Conservation (phyloP, 2,888 invertebrate species). For the Coelinius sp. region DNA sequence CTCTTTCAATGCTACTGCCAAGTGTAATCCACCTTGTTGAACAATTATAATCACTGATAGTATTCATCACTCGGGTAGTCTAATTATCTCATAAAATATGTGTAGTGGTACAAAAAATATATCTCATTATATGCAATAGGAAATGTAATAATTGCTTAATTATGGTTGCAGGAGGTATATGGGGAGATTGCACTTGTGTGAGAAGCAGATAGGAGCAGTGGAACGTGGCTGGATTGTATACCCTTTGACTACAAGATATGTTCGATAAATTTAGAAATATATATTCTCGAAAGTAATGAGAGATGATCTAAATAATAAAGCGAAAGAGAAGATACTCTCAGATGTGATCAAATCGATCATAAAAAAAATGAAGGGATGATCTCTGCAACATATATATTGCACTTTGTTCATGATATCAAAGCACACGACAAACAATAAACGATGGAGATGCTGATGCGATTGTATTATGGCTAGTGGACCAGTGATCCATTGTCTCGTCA, state of each 20-base stretch:
- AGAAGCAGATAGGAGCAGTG: conserved; percentile 41
- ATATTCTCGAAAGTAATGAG: no score
- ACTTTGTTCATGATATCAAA: conserved; percentile 61
- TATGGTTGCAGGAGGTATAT: conserved; percentile 28
- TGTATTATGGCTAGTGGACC: conserved; percentile 69
- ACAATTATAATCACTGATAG: conserved; percentile 29
- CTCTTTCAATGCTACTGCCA: background rate
- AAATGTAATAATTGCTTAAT: conserved; percentile 37
- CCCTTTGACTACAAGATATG: background rate
- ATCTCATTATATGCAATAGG: conserved; percentile 20
- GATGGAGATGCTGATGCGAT: conserved; percentile 70
- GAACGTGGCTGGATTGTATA: conserved; percentile 38
- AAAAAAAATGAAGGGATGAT: conserved; percentile 31
- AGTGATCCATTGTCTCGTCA: conserved; percentile 71
- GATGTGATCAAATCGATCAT: conserved; percentile 37
- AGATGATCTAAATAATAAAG: no score
- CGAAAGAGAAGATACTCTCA: no score
- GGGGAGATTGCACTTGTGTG: conserved; percentile 38
- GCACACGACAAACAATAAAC: conserved; percentile 64
- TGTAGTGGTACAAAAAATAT: conserved; percentile 19
- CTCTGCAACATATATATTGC: conserved; percentile 17
- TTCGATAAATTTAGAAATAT: no score
- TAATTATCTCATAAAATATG: conserved; percentile 14
- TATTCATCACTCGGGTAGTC: conserved; percentile 23
- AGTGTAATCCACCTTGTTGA: background rate